Percentiles rank a stretch among this genome's conserved stretches.
phyloP scores from a whole-genome alignment of 1,140 invertebrate genomes.

The Drosophila parabipectinata region DNA sequence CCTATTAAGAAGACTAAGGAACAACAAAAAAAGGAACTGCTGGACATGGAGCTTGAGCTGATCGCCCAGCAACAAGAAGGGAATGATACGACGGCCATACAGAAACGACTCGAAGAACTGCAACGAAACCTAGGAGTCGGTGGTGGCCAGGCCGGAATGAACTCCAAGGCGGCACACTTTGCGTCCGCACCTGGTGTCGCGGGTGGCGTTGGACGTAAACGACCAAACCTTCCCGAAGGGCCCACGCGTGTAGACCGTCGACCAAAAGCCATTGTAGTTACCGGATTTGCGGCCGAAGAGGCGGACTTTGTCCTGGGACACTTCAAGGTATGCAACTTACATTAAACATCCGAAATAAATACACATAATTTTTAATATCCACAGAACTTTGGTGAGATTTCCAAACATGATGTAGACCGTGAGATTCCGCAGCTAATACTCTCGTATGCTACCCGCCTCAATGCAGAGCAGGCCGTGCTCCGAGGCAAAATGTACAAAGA shows the following conservation, averaged over 20 bases:
- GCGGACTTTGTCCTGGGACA: slow-evolving; percentile 82
- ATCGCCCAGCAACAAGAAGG: slow-evolving; percentile 83
- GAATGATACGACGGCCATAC: slow-evolving; percentile 80
- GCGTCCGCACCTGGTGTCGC: slow-evolving; percentile 32
- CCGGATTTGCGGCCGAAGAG: slow-evolving; percentile 78
- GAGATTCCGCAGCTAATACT: slow-evolving; percentile 80
- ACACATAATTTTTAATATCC: neutral
- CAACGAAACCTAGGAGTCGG: slow-evolving; percentile 72
- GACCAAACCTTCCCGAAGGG: slow-evolving; percentile 68
- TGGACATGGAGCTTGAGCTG: slow-evolving; percentile 82
- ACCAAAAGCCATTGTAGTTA: slow-evolving; percentile 79
- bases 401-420: slow-evolving; percentile 81
- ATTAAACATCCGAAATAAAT: no score
- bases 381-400: slow-evolving; percentile 83
- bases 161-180: slow-evolving; percentile 20
- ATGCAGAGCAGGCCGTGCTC: slow-evolving; percentile 83
- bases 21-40: slow-evolving; percentile 83
- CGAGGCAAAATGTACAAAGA: slow-evolving; percentile 83
- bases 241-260: slow-evolving; percentile 79
- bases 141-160: slow-evolving; percentile 18
- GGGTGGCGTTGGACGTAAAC: slow-evolving; percentile 48
- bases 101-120: slow-evolving; percentile 79
- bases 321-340: slow-evolving; percentile 67
- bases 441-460: slow-evolving; percentile 81
- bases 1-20: slow-evolving; percentile 81